Evolutionary conservation across 2,113 vertebrate species (phyloP).

Genomic region (Catharus minimus): DNA sequence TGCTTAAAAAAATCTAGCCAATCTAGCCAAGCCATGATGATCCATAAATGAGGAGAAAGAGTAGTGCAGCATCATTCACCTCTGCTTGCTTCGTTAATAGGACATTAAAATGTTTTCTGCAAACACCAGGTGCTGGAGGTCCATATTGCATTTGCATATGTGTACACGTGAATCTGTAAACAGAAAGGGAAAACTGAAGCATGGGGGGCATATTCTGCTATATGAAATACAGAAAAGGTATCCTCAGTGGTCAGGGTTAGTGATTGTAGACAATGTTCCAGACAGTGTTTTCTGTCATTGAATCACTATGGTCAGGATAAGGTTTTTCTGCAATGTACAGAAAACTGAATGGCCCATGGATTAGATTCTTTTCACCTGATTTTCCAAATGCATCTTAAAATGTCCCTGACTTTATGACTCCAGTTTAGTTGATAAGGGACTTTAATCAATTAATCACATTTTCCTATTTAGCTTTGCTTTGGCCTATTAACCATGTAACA

Average conservation of each 20-base stretch:
- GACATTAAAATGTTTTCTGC: neutral
- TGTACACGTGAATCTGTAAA: neutral
- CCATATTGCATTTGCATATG: neutral
- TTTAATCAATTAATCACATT: neutral
- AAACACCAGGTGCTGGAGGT: neutral
- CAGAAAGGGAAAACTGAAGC: neutral
- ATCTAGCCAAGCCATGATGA: neutral
- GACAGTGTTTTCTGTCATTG: neutral
- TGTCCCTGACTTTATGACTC: neutral
- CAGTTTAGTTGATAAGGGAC: neutral
- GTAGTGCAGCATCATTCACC: neutral
- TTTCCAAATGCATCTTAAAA: neutral
- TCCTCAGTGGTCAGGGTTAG: neutral
- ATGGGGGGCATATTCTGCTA: rapidly evolving
- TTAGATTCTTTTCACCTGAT: neutral
- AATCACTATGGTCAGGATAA: neutral
- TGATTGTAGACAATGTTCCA: neutral
- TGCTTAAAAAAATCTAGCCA: neutral
- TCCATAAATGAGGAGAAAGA: neutral
- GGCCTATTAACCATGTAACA: rapidly evolving
- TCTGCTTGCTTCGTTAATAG: neutral
- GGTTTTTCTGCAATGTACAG: neutral
- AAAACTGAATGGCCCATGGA: neutral
- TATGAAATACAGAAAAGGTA: neutral
- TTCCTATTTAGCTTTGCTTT: neutral